phyloP scores from a whole-genome alignment of 2,797 vertebrate species.

The Cyprinella venusta region DNA sequence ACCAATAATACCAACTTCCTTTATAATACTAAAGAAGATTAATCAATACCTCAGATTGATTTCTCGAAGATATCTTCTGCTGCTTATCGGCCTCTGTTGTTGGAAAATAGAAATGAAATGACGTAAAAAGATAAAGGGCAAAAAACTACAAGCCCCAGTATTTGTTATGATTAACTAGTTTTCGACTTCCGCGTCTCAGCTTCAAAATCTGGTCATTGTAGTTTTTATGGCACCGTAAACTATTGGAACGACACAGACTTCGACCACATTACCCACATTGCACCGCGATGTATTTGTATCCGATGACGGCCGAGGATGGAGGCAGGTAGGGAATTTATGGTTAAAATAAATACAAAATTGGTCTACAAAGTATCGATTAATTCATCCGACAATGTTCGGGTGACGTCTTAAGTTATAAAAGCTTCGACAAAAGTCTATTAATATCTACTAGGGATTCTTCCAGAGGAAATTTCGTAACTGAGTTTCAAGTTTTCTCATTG shows the following conservation, averaged over 20 bases:
- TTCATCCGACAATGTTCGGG: background rate
- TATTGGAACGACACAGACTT: background rate
- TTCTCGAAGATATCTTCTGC: background rate
- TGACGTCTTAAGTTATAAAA: background rate
- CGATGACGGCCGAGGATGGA: slow-evolving; percentile 86
- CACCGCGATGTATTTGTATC: slow-evolving; percentile 62
- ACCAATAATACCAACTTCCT: background rate
- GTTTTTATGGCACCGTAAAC: slow-evolving; percentile 50
- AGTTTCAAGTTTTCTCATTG: slow-evolving; percentile 65
- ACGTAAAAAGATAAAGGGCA: slow-evolving; percentile 5
- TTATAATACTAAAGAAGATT: background rate
- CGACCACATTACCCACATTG: slow-evolving; percentile 68
- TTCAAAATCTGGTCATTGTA: slow-evolving; percentile 67
- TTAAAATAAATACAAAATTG: slow-evolving; percentile 39
- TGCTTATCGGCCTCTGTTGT: background rate
- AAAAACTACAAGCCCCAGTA: slow-evolving; percentile 58
- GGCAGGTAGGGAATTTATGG: slow-evolving; percentile 71
- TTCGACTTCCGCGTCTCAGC: background rate
- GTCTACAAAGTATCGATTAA: background rate
- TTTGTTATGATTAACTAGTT: slow-evolving; percentile 37
- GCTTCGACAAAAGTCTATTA: background rate
- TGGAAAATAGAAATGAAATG: slow-evolving; percentile 24
- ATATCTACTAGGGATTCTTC: background rate
- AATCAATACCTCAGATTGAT: slow-evolving; percentile 4
- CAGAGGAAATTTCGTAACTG: slow-evolving; percentile 39